Base-by-base conservation (phyloP, 1,140 invertebrate species). In the Hyles vespertilio region DNA sequence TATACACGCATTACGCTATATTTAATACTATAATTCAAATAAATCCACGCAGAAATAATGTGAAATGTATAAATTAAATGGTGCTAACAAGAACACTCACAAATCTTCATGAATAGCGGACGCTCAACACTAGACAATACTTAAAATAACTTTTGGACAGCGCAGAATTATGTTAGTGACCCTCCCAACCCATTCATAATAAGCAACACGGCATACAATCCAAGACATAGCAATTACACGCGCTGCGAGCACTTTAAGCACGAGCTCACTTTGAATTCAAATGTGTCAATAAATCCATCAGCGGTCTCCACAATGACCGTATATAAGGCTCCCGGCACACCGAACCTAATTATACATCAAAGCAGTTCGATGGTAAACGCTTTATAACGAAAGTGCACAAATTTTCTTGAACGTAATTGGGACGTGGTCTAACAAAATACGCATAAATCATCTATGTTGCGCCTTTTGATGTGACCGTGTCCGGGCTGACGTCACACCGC, bases 341-440 rank as follows among this genome's bases (percentile, higher is more conserved):
- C 64, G 61, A 66, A 61, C 72, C 77, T 75, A 87, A 85, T 85
- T 87, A 84, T 69, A 81, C 74, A 79, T 87, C 84, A 87, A 87
- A 87, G 82, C 48, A 60, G 61, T 68, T 62, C 62, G 70, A 56
- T 61, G 66, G 73, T 72, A 70, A 81, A 75, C 70, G 77, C 71
- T 81, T 79, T 81, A 80, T 81, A 77, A 81, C 77, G 72, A 77
- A 75, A 78, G 77, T 79, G 70, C 72, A 80, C 74, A 79, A 87
- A 81, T 82, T 83, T 79, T 78, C 76, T 68, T 64, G 61, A 67
- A 61, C 64, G 72, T 85, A 84, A 85, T 85, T 84, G 72, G 77
- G 71, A 57, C 73, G 70, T 63, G 68, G 71, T 70, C 58, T 67
- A 81, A 79, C 77, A 79, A 82, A 74, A 84, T 77, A 77, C 67